Evolutionary conservation across 2,797 vertebrate genomes (phyloP).

Genomic region (Phrynocephalus guinanensis): DNA sequence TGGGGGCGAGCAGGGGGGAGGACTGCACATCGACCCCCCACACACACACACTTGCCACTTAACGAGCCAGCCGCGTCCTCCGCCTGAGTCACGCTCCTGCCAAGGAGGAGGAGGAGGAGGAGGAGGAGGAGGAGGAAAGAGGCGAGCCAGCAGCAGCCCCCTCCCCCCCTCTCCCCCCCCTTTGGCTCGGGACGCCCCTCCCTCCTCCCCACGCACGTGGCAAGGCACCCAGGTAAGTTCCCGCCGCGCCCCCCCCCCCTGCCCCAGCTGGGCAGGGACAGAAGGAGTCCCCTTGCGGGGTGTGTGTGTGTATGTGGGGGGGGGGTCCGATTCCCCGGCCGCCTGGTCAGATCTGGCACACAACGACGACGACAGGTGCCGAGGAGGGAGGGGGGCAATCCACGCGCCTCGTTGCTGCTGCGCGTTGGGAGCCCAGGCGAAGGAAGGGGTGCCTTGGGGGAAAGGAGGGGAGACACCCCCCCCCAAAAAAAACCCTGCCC

Average conservation of each 20-base stretch:
- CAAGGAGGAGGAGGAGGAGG: neutral
- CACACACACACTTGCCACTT: no score
- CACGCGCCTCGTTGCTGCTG: neutral
- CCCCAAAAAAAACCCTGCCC: no score
- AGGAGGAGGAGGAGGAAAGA: neutral
- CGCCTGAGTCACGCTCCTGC: neutral
- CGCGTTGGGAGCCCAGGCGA: neutral
- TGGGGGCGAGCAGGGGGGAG: conserved; percentile 17
- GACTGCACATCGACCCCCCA: conserved; percentile 30
- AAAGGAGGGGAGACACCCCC: neutral
- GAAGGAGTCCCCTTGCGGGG: no score
- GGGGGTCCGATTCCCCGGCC: neutral
- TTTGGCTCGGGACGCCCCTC: neutral
- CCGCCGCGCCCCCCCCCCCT: no score
- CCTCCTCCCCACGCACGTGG: neutral
- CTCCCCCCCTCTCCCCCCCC: neutral
- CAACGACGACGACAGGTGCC: neutral
- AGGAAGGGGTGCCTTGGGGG: neutral
- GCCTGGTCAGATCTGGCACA: no score
- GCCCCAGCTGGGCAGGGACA: no score
- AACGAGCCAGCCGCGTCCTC: neutral
- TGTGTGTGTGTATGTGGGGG: no score
- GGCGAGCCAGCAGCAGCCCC: no score
- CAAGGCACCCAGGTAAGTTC: no score
- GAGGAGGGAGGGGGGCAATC: neutral